These are phyloP conservation scores for Moxostoma hubbsi DNA, from an alignment of 2,797 vertebrate species.

Conservation along the genomic window DNA sequence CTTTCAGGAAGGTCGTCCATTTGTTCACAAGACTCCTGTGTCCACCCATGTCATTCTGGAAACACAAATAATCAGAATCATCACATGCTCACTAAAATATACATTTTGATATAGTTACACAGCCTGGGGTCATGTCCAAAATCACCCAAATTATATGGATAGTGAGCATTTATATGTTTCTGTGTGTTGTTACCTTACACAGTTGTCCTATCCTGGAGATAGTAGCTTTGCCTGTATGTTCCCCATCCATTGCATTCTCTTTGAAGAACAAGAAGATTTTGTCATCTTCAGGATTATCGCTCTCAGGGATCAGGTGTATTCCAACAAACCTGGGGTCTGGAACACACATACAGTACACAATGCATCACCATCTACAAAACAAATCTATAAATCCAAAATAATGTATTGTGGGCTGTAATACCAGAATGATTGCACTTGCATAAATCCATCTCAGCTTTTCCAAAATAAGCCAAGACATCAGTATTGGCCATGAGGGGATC, in stretches of 20 bases:
- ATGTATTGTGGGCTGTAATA: conserved; percentile 57
- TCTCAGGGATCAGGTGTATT: conserved; percentile 92
- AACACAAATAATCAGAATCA: conserved; percentile 24
- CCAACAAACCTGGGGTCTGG: conserved; percentile 93
- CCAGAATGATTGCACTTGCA: conserved; percentile 67
- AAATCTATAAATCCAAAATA: conserved; percentile 11
- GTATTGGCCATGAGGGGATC: conserved; percentile 36
- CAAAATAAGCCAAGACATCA: conserved; percentile 39
- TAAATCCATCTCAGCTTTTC: conserved; percentile 62
- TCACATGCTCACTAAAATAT: conserved; percentile 12
- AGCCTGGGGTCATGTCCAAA: background rate
- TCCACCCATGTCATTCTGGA: conserved; percentile 95
- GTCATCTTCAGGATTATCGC: conserved; percentile 97
- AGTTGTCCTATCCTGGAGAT: conserved; percentile 96
- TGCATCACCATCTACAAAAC: background rate
- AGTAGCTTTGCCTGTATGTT: conserved; percentile 95
- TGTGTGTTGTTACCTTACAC: conserved; percentile 86
- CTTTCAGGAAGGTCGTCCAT: conserved; percentile 98
- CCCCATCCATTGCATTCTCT: conserved; percentile 96
- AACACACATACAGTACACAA: conserved; percentile 20
- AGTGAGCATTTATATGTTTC: conserved; percentile 5
- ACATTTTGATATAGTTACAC: background rate
- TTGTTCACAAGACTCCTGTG: conserved; percentile 98
- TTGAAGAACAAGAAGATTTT: conserved; percentile 99
- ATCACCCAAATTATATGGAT: background rate